A percentile compares a stretch with the other conserved stretches of the same genome.
These are phyloP conservation scores for Pica pica DNA, from an alignment of 2,113 vertebrate species.

Conservation along the genomic window DNA sequence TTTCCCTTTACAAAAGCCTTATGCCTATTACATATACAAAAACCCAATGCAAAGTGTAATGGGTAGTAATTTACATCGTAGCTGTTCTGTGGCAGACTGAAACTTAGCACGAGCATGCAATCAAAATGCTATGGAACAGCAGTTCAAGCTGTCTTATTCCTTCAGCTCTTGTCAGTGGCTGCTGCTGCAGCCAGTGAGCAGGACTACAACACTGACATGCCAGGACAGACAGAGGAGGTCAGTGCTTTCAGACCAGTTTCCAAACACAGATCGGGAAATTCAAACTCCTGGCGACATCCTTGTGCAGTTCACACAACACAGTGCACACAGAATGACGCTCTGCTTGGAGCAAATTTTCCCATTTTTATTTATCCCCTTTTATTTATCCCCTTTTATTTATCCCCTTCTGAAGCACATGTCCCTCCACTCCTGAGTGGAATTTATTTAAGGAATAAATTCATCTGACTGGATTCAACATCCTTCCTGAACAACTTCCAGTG, in stretches of 20 bases:
- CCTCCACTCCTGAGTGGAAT: neutral
- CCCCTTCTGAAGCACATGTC: neutral
- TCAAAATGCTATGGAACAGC: neutral
- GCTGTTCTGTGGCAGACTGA: slow-evolving; percentile 15
- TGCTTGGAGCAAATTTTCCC: neutral
- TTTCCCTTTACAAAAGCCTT: slow-evolving; percentile 60
- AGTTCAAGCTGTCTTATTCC: neutral
- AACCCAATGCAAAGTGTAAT: slow-evolving; percentile 28
- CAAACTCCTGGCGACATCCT: neutral
- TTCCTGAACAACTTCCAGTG: neutral
- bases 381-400: neutral
- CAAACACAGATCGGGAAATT: neutral
- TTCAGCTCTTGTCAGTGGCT: neutral
- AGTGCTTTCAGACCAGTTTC: neutral
- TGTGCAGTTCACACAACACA: fast-evolving
- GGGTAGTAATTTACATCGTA: slow-evolving; percentile 56
- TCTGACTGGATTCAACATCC: neutral
- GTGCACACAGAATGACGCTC: neutral
- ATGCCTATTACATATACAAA: slow-evolving; percentile 65
- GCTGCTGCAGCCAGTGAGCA: neutral
- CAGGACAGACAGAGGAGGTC: neutral
- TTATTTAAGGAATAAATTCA: neutral
- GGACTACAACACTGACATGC: neutral
- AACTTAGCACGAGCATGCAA: slow-evolving; percentile 27
- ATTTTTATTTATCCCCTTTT: neutral